Evolutionary conservation across 2,113 vertebrate genomes (phyloP).

Genomic region (Euleptes europaea): DNA sequence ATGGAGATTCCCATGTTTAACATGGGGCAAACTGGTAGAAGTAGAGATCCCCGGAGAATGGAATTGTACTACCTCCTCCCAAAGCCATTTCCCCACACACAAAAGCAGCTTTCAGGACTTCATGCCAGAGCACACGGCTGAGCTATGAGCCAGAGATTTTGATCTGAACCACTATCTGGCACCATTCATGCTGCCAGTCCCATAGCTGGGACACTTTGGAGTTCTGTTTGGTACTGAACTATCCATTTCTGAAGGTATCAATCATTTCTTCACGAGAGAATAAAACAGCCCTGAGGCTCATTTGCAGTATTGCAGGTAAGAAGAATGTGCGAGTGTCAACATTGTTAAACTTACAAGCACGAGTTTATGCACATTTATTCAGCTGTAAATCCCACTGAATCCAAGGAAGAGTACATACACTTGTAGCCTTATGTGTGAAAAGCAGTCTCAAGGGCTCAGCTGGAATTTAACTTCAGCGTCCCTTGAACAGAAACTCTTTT

Average conservation of each 20-base stretch:
- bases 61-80: too few relatives aligned
- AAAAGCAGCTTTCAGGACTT: neutral
- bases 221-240: neutral
- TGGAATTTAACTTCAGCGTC: neutral
- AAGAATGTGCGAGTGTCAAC: too few relatives aligned
- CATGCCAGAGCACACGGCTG: neutral
- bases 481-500: neutral
- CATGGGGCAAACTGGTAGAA: too few relatives aligned
- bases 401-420: neutral
- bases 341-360: neutral
- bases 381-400: neutral
- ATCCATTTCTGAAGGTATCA: neutral
- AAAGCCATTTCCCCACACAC: too few relatives aligned
- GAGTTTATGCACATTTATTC: neutral
- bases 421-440: neutral
- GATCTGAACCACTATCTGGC: neutral
- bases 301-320: neutral
- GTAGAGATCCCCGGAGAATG: too few relatives aligned
- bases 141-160: neutral
- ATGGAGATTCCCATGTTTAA: too few relatives aligned
- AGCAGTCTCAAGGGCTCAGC: neutral
- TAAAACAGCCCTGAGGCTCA: too few relatives aligned
- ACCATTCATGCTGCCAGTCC: neutral
- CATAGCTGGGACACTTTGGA: neutral
- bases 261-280: neutral